These are phyloP conservation scores for Nemotelus nigrinus DNA, from an alignment of 2,888 invertebrate species.

Conservation along the genomic window DNA sequence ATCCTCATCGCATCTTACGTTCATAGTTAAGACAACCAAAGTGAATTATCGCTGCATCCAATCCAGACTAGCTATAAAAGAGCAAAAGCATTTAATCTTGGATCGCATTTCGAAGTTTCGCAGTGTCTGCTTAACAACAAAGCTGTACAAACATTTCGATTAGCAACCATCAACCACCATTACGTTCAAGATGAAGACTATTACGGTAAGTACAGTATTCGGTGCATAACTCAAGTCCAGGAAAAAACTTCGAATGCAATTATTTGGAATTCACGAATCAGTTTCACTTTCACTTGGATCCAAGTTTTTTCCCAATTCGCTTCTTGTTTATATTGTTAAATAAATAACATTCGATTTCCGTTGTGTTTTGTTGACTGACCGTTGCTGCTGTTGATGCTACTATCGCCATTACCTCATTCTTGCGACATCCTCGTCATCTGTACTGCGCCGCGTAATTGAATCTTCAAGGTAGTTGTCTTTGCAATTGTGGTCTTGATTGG, in stretches of 20 bases:
- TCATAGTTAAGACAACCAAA: not conserved
- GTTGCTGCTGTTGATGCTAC: not conserved
- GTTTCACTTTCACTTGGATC: conserved; percentile 34
- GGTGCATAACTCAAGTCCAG: not conserved
- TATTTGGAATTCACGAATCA: conserved; percentile 27
- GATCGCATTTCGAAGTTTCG: conserved; percentile 32
- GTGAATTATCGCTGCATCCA: not conserved
- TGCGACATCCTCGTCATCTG: conserved; percentile 1
- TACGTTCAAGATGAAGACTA: conserved; percentile 27
- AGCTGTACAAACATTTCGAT: not conserved
- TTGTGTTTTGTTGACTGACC: too few relatives aligned
- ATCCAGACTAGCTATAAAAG: conserved; percentile 24
- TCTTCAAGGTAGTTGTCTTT: conserved; percentile 21
- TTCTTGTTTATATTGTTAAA: not conserved
- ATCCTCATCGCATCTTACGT: not conserved
- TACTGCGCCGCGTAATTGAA: not conserved
- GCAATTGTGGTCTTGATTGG: conserved; percentile 37
- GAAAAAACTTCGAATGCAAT: not conserved
- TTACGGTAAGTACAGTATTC: conserved; percentile 31
- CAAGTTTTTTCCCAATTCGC: not conserved
- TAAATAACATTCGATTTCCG: too few relatives aligned
- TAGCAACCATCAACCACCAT: not conserved
- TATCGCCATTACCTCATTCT: conserved; percentile 16
- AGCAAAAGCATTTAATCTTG: conserved; percentile 32
- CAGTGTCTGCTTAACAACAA: conserved; percentile 18